These are phyloP conservation scores for Trichomycterus rosablanca DNA, from an alignment of 2,113 vertebrate genomes.

Conservation along the genomic window DNA sequence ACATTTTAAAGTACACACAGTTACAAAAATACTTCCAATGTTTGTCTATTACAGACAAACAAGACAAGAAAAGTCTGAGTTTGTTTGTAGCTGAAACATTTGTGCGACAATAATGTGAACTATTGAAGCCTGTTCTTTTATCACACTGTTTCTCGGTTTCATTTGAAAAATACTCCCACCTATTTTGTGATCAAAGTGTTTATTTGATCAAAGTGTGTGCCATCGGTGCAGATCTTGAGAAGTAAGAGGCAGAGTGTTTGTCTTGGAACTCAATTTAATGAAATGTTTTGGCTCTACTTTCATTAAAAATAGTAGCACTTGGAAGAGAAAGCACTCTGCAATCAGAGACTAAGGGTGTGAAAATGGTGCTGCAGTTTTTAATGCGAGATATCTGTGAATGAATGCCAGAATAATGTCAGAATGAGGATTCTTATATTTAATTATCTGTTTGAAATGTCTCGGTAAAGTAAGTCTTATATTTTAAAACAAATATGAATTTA, in stretches of 20 bases:
- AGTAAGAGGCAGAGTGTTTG: slow-evolving; percentile 7
- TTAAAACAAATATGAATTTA: too few relatives aligned
- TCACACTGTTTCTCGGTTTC: slow-evolving; percentile 5
- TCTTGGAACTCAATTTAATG: background rate
- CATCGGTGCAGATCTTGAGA: background rate
- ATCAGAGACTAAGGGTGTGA: slow-evolving; percentile 3
- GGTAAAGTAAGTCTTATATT: too few relatives aligned
- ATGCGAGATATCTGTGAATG: background rate
- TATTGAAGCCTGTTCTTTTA: slow-evolving; percentile 20
- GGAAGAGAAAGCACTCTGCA: slow-evolving; percentile 2
- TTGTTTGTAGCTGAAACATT: background rate
- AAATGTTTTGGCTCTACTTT: slow-evolving; percentile 14
- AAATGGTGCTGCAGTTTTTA: slow-evolving; percentile 20
- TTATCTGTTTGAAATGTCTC: too few relatives aligned
- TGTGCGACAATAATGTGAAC: slow-evolving; percentile 6
- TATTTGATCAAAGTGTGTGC: slow-evolving; percentile 2
- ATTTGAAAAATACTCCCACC: slow-evolving; percentile 10
- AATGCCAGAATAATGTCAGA: slow-evolving; percentile 22
- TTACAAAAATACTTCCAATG: too few relatives aligned
- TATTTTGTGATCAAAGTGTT: background rate
- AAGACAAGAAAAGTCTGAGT: background rate
- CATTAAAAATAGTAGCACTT: slow-evolving; percentile 18
- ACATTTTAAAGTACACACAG: slow-evolving; percentile 29
- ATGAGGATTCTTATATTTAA: background rate
- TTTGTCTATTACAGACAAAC: slow-evolving; percentile 18